These are phyloP conservation scores for Oenanthe melanoleuca DNA, from an alignment of 2,113 vertebrate genomes.

Conservation along the genomic window DNA sequence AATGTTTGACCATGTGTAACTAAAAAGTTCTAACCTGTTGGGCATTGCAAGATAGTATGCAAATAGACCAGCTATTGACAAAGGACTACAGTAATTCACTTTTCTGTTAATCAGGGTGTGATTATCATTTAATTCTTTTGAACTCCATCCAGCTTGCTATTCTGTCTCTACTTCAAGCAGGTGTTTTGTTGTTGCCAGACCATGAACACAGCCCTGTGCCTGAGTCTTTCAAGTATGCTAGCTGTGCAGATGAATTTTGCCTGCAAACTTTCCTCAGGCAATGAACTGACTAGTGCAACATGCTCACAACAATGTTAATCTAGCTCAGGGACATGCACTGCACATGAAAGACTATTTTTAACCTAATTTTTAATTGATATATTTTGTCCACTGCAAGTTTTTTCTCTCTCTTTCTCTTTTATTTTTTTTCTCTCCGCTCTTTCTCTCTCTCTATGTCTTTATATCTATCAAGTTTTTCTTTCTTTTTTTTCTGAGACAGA, in stretches of 20 bases:
- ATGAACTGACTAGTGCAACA: constrained; percentile 80
- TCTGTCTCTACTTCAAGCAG: constrained; percentile 69
- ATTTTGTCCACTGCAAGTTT: constrained; percentile 51
- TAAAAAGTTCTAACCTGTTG: constrained; percentile 40
- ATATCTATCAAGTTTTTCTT: neutral
- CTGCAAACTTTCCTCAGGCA: constrained; percentile 85
- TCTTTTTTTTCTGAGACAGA: neutral
- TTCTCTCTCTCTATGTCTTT: neutral
- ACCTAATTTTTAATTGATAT: constrained; percentile 65
- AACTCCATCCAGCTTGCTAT: constrained; percentile 65
- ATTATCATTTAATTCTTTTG: constrained; percentile 60
- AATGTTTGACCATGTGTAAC: constrained; percentile 31
- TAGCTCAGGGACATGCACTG: constrained; percentile 81
- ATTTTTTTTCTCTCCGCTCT: neutral
- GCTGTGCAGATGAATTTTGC: constrained; percentile 82
- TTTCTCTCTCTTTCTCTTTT: neutral
- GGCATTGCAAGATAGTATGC: constrained; percentile 41
- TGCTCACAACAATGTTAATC: constrained; percentile 83
- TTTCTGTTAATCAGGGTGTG: constrained; percentile 53
- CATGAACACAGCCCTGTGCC: constrained; percentile 17
- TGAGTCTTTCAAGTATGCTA: constrained; percentile 77
- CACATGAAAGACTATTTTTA: constrained; percentile 81
- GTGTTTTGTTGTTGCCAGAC: constrained; percentile 66
- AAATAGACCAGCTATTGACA: constrained; percentile 37
- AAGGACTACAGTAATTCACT: constrained; percentile 44